Conservation (phyloP, 2,113 vertebrate genomes). For the Ariopsis seemanni region DNA sequence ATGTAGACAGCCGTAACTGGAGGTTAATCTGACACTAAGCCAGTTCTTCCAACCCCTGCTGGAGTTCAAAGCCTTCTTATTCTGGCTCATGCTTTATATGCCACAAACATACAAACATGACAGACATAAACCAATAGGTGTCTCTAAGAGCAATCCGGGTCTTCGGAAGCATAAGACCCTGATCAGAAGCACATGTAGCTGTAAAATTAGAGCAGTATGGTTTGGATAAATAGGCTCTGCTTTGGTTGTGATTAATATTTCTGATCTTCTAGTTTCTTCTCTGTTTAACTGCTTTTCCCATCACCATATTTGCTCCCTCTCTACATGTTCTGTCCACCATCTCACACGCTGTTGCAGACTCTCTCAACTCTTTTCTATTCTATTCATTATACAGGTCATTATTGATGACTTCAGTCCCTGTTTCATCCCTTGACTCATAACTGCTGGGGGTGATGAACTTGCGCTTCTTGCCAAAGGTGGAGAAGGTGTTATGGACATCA, state of each 20-base stretch:
- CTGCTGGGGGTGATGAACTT: constrained; percentile 76
- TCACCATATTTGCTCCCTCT: neutral
- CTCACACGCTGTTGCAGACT: neutral
- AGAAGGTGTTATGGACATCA: constrained; percentile 87
- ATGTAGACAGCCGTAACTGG: neutral
- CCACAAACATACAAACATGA: constrained; percentile 15
- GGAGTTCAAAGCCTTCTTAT: neutral
- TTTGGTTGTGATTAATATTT: constrained; percentile 45
- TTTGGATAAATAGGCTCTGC: constrained; percentile 42
- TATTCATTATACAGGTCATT: constrained; percentile 82
- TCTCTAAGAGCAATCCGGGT: neutral
- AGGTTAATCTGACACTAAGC: constrained; percentile 1
- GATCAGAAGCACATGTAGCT: constrained; percentile 4
- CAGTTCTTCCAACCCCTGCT: neutral
- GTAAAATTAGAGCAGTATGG: constrained; percentile 22
- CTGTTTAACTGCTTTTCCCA: constrained; percentile 1
- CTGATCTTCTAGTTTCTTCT: neutral
- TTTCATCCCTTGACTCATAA: constrained; percentile 75
- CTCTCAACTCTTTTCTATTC: constrained; percentile 5
- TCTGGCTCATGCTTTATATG: neutral
- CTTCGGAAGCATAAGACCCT: neutral
- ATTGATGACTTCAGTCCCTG: constrained; percentile 78
- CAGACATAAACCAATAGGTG: constrained; percentile 5
- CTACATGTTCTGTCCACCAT: constrained; percentile 1
- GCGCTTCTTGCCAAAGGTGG: constrained; percentile 88